phyloP scores from a whole-genome alignment of 2,113 vertebrate genomes.

The Dicentrarchus labrax region DNA sequence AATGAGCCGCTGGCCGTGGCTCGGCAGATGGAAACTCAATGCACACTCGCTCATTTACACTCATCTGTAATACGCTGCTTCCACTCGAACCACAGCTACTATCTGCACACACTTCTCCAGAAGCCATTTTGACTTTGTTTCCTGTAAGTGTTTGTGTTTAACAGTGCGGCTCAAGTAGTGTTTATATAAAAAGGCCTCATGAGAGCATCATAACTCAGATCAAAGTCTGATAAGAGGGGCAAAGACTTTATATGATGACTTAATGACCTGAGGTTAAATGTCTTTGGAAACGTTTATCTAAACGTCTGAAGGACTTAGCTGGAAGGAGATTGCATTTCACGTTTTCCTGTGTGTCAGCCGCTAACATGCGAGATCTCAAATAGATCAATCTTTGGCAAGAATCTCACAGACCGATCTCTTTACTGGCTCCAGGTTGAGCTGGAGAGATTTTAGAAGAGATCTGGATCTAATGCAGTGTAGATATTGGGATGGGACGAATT shows the following conservation, averaged over 20 bases:
- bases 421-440: constrained; percentile 8
- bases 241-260: not conserved
- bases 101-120: constrained; percentile 1
- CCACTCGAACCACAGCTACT: not conserved
- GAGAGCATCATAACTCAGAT: not conserved
- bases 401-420: not conserved
- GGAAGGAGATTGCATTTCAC: not conserved
- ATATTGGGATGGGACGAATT: constrained; percentile 6
- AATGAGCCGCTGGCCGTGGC: constrained; percentile 33
- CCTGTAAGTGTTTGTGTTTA: constrained; percentile 25
- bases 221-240: not conserved
- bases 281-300: constrained; percentile 8
- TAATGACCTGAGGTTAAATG: not conserved
- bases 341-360: not conserved
- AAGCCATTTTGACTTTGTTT: constrained; percentile 14
- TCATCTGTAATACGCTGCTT: constrained; percentile 20
- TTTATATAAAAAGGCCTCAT: not conserved
- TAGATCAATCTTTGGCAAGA: not conserved
- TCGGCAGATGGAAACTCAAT: constrained; percentile 18
- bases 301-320: not conserved
- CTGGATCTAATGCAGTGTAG: constrained; percentile 21
- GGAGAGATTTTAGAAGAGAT: constrained; percentile 12
- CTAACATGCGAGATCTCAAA: not conserved
- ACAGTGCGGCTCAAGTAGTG: not conserved
- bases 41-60: constrained; percentile 26